phyloP scores from a whole-genome alignment of 1,140 invertebrate genomes.

The Heliconius melpomene region DNA sequence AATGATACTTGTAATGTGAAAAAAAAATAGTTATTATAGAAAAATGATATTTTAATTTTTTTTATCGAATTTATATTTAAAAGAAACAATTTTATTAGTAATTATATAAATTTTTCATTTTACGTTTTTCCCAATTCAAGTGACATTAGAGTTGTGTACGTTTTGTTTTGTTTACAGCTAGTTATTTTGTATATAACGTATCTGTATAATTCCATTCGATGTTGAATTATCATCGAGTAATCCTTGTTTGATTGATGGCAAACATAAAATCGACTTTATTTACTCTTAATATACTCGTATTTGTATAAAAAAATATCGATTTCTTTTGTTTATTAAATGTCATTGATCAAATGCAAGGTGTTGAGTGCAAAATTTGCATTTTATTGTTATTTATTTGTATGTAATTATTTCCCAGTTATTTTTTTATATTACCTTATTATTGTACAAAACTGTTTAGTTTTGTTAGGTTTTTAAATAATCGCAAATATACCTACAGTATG shows the following conservation, averaged over 20 bases:
- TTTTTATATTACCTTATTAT: not conserved
- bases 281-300: not conserved
- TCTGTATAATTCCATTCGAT: slow-evolving; percentile 25
- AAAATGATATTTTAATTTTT: not conserved
- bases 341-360: not conserved
- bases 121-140: not conserved
- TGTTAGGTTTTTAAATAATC: not conserved
- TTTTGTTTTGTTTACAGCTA: not conserved
- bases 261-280: not conserved
- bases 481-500: not conserved
- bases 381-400: slow-evolving; percentile 13
- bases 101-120: not conserved
- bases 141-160: not conserved
- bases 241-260: not conserved
- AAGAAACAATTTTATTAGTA: not conserved
- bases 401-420: slow-evolving; percentile 1
- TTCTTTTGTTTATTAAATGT: not conserved
- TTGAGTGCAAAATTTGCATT: not conserved
- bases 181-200: slow-evolving; percentile 33
- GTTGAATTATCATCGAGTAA: not conserved
- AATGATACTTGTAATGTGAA: not conserved
- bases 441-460: not conserved
- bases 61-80: slow-evolving; percentile 4
- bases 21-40: not conserved
- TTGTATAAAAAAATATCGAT: not conserved